Evolutionary conservation across 2,113 vertebrate species (phyloP), one percentile per base, ranked within the genome.

Genomic region (Corythornis madagascariensis): DNA sequence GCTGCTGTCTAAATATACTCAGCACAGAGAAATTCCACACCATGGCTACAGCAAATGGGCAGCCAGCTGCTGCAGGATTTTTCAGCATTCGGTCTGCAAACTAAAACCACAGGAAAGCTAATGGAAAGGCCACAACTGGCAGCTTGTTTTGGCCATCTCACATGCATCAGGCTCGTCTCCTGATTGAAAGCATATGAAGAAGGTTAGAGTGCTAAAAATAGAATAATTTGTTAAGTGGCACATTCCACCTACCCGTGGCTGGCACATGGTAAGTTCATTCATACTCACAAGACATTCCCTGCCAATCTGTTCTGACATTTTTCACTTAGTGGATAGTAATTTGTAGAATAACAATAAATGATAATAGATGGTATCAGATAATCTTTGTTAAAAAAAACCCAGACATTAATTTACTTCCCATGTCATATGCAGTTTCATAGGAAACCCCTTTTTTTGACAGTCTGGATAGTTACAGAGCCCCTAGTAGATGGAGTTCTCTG

Each of bases 21-120:
- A 66, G 89, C 91, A 95, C 63, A 96, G 93, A 92, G 94, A 97
- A 97, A 98, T 98, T 98, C 98, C 97, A 97, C 96, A 97, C 94
- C 93, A 86, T 88, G 95, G 94, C 93, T 94, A 82, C 92, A 65
- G 90, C 90, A 64, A 89, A 92, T 25, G 16, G 92, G 90, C 90
- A 43, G 35, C 89, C 95, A 96, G 94, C 94, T 95, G 96, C 92
- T 52, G n/a, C 88, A 47, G 76, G 80, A 77, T 67, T 90, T 92
- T 83, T 92, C 24, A 0, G 73, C 7, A 0, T 53, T 92, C 16
- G 9, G 67, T 55, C 84, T 94, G 90, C 93, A 83, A n/a, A 38
- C n/a, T 52, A 86, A 92, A 86, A n/a, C 59, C 57, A 5, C 13
- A 24, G 81, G 83, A 90, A 78, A 95, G 93, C 88, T 25, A 22